phyloP scores from a whole-genome alignment of 2,797 vertebrate species.

The Ibycter americanus region DNA sequence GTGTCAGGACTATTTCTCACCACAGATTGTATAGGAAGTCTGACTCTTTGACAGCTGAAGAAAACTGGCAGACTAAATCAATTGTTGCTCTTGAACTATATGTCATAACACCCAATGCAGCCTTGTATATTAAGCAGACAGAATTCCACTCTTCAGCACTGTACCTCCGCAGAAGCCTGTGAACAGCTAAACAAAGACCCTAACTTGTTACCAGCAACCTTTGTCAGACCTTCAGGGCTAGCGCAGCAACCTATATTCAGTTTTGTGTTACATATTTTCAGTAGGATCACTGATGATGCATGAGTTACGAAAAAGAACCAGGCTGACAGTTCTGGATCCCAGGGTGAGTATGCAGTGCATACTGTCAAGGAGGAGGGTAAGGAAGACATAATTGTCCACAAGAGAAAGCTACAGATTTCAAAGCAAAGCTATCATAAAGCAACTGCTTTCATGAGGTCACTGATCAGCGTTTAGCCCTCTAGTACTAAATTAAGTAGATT shows the following conservation, averaged over 20 bases:
- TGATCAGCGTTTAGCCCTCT: background rate
- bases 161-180: background rate
- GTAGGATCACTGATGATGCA: background rate
- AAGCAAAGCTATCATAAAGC: background rate
- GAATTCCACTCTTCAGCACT: background rate
- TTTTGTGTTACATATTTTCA: background rate
- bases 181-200: background rate
- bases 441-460: background rate
- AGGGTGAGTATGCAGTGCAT: background rate
- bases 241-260: background rate
- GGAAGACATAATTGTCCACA: background rate
- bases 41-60: slow-evolving; percentile 20
- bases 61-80: background rate
- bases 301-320: background rate
- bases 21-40: slow-evolving; percentile 6
- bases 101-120: background rate
- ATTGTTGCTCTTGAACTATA: background rate
- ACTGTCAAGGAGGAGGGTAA: background rate
- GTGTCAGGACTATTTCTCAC: slow-evolving; percentile 2
- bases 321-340: background rate
- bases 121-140: background rate
- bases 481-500: background rate
- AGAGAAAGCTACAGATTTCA: background rate
- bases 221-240: background rate
- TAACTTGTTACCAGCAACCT: background rate